These are phyloP conservation scores for Brachionus asplanchnoidis DNA, from an alignment of 1,140 invertebrate species.

Conservation along the genomic window DNA sequence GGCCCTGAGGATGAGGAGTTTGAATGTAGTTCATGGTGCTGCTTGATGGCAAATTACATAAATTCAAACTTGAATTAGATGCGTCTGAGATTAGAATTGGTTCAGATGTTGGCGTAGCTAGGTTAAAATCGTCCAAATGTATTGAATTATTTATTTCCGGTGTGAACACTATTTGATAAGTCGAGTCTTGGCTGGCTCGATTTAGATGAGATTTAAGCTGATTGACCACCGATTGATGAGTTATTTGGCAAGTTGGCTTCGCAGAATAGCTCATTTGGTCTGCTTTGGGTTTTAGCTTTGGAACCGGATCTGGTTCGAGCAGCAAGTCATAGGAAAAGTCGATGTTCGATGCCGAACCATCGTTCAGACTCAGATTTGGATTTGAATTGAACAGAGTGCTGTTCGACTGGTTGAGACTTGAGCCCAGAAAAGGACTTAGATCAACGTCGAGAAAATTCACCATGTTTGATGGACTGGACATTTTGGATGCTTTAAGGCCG, in stretches of 20 bases:
- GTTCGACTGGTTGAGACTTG: neutral
- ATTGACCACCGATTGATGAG: neutral
- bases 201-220: conserved; percentile 28
- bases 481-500: neutral
- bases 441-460: conserved; percentile 14
- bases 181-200: neutral
- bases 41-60: neutral
- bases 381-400: neutral
- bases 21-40: conserved; percentile 22
- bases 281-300: neutral
- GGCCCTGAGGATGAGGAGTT: neutral
- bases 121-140: neutral
- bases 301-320: conserved; percentile 32
- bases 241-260: neutral
- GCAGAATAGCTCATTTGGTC: neutral
- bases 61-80: conserved; percentile 24
- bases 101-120: conserved; percentile 10
- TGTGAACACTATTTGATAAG: neutral
- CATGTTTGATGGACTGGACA: conserved; percentile 11
- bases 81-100: neutral
- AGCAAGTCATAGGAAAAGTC: neutral
- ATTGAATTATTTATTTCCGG: neutral
- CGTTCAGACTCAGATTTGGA: neutral
- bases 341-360: neutral
- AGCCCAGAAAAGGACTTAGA: neutral